Conservation (phyloP, 2,888 invertebrate species). For the Lobophora halterata region DNA sequence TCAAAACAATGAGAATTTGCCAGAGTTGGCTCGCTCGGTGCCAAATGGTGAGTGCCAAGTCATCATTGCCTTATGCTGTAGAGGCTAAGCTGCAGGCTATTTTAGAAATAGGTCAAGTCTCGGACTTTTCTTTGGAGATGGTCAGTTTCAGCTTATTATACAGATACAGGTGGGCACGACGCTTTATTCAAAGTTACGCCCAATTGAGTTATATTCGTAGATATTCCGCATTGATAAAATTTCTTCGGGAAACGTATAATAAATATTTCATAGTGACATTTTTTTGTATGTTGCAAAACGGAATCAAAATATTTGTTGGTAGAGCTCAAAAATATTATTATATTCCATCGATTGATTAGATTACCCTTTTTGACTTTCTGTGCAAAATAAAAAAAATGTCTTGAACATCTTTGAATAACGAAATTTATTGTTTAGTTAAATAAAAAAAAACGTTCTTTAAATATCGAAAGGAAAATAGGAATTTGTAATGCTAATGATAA, state of each 20-base stretch:
- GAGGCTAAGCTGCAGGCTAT: constrained; percentile 23
- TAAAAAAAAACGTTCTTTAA: too few species aligned
- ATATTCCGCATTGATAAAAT: too few species aligned
- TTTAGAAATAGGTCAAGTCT: constrained; percentile 15
- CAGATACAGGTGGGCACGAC: constrained; percentile 1
- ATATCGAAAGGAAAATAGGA: constrained; percentile 1
- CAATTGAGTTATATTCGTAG: constrained; percentile 5
- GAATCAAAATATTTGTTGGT: too few species aligned
- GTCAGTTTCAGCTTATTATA: constrained; percentile 5
- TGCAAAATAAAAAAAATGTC: too few species aligned
- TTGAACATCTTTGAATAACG: too few species aligned
- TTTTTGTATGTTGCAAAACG: too few species aligned
- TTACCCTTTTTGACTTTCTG: too few species aligned
- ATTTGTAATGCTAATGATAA: neutral
- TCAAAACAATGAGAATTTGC: constrained; percentile 46
- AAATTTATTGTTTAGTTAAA: too few species aligned
- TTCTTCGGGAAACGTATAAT: too few species aligned
- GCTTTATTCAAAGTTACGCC: constrained; percentile 4
- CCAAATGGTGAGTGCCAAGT: constrained; percentile 42
- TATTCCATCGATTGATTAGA: too few species aligned
- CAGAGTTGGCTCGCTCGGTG: constrained; percentile 33
- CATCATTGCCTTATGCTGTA: constrained; percentile 37
- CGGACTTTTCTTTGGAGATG: constrained; percentile 3
- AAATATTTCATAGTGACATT: too few species aligned
- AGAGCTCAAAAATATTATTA: too few species aligned